Percentiles rank a stretch among this genome's conserved stretches.
These are phyloP conservation scores for Siphamia tubifer DNA, from an alignment of 2,113 vertebrate species.

Conservation along the genomic window DNA sequence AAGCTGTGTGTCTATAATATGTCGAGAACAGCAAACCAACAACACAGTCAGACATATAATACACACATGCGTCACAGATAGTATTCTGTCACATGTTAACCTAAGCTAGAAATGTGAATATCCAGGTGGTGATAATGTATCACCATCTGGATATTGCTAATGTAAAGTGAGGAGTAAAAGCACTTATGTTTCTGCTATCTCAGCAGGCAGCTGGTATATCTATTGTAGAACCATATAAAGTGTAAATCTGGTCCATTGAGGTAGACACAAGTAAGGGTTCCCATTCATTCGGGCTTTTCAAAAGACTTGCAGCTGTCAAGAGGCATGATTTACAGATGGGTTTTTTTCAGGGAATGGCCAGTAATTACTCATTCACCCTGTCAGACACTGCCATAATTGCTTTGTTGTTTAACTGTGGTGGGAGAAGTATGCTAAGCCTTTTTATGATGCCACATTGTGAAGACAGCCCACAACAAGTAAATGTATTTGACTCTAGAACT, in stretches of 20 bases:
- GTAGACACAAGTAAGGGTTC: slow-evolving; percentile 31
- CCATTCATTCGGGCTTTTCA: slow-evolving; percentile 32
- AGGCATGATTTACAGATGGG: slow-evolving; percentile 41
- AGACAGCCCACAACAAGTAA: too few relatives aligned
- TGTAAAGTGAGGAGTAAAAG: not conserved
- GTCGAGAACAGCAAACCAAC: too few relatives aligned
- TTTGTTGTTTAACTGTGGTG: slow-evolving; percentile 9
- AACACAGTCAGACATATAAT: too few relatives aligned
- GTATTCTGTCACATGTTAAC: not conserved
- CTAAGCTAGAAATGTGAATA: not conserved
- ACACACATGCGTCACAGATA: too few relatives aligned
- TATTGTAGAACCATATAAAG: not conserved
- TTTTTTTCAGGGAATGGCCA: slow-evolving; percentile 33
- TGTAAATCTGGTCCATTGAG: not conserved
- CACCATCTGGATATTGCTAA: too few relatives aligned
- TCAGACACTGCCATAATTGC: not conserved
- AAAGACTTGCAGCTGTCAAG: slow-evolving; percentile 7
- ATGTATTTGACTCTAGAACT: too few relatives aligned
- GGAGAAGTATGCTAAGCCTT: too few relatives aligned
- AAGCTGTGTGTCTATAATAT: too few relatives aligned
- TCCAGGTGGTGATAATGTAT: not conserved
- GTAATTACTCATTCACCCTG: not conserved
- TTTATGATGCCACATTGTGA: too few relatives aligned
- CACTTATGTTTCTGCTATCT: not conserved
- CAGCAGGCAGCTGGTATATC: not conserved